Percentiles rank a stretch among this genome's conserved stretches.
These are phyloP conservation scores for Antigone vipio DNA, from an alignment of 2,113 vertebrate genomes.

Conservation along the genomic window DNA sequence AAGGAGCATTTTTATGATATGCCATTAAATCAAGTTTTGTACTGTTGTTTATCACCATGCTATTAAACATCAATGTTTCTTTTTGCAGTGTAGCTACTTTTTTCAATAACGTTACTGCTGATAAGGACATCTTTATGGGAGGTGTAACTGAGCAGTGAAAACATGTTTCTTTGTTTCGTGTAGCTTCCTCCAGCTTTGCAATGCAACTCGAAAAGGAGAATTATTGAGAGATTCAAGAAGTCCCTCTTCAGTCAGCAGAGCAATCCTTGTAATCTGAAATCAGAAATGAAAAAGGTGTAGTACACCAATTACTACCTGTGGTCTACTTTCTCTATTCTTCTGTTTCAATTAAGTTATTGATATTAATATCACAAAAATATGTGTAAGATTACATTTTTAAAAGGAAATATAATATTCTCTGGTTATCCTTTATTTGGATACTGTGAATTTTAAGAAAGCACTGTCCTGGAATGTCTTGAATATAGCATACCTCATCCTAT, in stretches of 20 bases:
- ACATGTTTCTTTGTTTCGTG: background rate
- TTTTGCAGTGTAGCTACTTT: background rate
- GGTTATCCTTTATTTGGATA: background rate
- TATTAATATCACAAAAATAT: background rate
- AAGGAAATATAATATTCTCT: background rate
- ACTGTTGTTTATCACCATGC: background rate
- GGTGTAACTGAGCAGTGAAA: background rate
- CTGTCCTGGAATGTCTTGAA: background rate
- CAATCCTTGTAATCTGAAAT: conserved; percentile 83
- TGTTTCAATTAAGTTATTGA: background rate
- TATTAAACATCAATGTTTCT: background rate
- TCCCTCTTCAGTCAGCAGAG: conserved; percentile 85
- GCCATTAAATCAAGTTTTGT: background rate
- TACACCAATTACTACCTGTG: background rate
- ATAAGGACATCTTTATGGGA: background rate
- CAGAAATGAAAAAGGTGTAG: conserved; percentile 86
- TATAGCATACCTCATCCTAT: background rate
- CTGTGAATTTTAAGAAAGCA: background rate
- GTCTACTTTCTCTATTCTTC: background rate
- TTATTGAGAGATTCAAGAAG: conserved; percentile 88
- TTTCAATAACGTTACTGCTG: background rate
- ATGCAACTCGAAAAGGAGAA: conserved; percentile 78
- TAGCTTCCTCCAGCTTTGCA: conserved; percentile 86
- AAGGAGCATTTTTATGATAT: background rate
- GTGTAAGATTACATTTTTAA: background rate